These are phyloP conservation scores for Calliphora vicina DNA, from an alignment of 1,140 invertebrate genomes.

Conservation along the genomic window DNA sequence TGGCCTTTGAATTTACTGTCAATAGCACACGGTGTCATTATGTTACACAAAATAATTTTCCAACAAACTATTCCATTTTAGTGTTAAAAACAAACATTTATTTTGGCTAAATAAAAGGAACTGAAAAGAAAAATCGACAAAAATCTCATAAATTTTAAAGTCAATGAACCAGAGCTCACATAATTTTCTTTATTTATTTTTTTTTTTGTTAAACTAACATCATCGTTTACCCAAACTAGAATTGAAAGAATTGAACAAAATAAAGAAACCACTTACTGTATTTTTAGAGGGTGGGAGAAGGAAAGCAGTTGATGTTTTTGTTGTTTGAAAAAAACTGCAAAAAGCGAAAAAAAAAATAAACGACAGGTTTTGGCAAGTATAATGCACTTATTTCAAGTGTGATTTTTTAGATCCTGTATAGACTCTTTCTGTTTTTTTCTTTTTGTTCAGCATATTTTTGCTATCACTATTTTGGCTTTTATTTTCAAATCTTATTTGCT, in stretches of 20 bases:
- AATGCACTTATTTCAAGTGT: not conserved
- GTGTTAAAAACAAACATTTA: slow-evolving; percentile 22
- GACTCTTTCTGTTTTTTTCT: not conserved
- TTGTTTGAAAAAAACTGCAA: not conserved
- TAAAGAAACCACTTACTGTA: not conserved
- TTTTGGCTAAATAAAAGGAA: slow-evolving; percentile 8
- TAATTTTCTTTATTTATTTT: not conserved
- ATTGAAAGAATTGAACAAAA: not conserved
- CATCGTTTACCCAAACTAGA: not conserved
- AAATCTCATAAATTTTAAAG: slow-evolving; percentile 35
- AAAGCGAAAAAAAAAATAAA: not conserved
- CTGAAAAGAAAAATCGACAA: not conserved
- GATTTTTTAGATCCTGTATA: not conserved
- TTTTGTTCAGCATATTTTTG: slow-evolving; percentile 16
- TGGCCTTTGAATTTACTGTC: slow-evolving; percentile 24
- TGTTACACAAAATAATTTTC: slow-evolving; percentile 12
- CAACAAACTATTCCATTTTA: not conserved
- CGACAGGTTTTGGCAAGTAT: not conserved
- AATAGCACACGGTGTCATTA: slow-evolving; percentile 33
- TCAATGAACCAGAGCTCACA: slow-evolving; percentile 35
- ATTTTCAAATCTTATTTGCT: slow-evolving; percentile 20
- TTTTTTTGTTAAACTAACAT: not conserved
- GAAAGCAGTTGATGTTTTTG: not conserved
- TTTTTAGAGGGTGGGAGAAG: not conserved
- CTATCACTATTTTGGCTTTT: not conserved